Evolutionary conservation across 2,888 invertebrate species (phyloP).

Genomic region (Scaptomyza cyrtandrae): DNA sequence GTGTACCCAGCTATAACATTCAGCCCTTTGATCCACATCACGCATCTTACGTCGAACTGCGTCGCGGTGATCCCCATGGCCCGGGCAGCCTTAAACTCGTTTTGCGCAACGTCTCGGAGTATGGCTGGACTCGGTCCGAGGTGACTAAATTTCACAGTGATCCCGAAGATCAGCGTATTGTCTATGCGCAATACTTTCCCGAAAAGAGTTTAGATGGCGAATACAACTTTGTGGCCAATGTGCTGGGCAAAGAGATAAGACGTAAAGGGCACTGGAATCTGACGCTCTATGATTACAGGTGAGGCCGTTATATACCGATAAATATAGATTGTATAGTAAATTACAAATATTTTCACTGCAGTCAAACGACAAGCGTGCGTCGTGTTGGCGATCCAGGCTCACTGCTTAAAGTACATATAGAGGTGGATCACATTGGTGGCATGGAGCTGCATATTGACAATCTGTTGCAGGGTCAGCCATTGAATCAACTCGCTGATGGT

Average conservation of each 20-base stretch:
- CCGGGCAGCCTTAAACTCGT: constrained; percentile 89
- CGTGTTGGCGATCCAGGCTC: constrained; percentile 84
- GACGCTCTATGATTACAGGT: constrained; percentile 88
- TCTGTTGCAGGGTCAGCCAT: constrained; percentile 87
- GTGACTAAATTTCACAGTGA: constrained; percentile 91
- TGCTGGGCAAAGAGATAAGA: constrained; percentile 87
- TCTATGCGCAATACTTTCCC: constrained; percentile 93
- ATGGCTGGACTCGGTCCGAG: constrained; percentile 91
- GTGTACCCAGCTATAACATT: constrained; percentile 89
- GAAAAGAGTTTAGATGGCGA: constrained; percentile 90
- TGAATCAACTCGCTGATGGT: constrained; percentile 89
- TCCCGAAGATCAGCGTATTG: constrained; percentile 87
- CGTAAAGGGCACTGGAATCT: constrained; percentile 91
- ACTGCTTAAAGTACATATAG: constrained; percentile 88
- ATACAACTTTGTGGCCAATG: constrained; percentile 88
- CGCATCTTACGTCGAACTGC: constrained; percentile 88
- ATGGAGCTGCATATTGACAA: constrained; percentile 91
- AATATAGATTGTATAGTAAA: not conserved
- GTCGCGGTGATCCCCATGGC: constrained; percentile 87
- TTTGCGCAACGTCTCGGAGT: constrained; percentile 90
- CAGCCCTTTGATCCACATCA: constrained; percentile 92
- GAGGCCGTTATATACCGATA: not conserved
- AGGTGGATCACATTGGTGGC: constrained; percentile 90
- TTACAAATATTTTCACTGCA: constrained; percentile 49
- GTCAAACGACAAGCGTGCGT: constrained; percentile 85